Conservation (phyloP, 1,140 invertebrate species). For the Sarcophaga bullata region DNA sequence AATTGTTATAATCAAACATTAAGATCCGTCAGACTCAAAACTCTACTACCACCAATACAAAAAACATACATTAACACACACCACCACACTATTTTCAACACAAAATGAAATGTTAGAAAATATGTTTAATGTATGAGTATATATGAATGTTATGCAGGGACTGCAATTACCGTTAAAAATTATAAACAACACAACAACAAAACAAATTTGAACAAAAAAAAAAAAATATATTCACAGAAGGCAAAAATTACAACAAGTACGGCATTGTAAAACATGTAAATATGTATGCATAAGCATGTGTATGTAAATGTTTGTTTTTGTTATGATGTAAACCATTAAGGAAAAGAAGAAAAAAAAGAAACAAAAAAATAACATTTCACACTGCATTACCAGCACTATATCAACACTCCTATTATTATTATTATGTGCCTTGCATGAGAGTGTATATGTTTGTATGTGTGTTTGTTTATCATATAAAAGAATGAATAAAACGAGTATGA, state of each 20-base stretch:
- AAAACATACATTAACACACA: not conserved
- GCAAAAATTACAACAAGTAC: not conserved
- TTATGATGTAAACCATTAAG: constrained; percentile 31
- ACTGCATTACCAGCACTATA: constrained; percentile 35
- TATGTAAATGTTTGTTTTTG: constrained; percentile 26
- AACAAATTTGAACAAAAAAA: constrained; percentile 4
- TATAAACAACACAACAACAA: constrained; percentile 29
- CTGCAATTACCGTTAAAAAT: constrained; percentile 39
- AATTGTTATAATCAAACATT: constrained; percentile 37
- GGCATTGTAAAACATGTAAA: not conserved
- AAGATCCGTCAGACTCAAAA: constrained; percentile 23
- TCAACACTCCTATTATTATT: constrained; percentile 15
- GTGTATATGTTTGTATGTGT: not conserved
- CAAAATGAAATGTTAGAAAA: not conserved
- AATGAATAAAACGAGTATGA: not conserved
- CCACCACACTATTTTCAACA: not conserved
- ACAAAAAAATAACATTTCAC: constrained; percentile 33
- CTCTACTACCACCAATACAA: not conserved
- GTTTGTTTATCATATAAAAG: constrained; percentile 9
- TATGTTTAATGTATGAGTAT: not conserved
- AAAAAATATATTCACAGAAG: not conserved
- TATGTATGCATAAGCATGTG: not conserved
- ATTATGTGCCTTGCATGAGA: not conserved
- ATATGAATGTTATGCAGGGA: constrained; percentile 3
- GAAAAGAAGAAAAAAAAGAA: not conserved